Conservation (phyloP, 1,140 invertebrate genomes). For the Drosophila saltans region DNA sequence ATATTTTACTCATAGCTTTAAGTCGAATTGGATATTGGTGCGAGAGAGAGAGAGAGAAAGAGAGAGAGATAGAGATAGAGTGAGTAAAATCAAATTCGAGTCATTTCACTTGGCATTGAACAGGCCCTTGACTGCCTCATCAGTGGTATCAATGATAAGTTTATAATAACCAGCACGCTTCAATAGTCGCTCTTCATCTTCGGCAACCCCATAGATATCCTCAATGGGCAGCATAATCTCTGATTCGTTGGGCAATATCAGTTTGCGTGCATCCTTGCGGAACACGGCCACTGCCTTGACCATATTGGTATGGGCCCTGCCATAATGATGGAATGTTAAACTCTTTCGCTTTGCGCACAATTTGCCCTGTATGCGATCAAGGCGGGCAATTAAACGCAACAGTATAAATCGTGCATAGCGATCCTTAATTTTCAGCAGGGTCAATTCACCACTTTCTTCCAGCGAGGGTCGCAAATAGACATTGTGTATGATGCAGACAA, state of each 20-base stretch:
- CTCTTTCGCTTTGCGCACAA: conserved; percentile 49
- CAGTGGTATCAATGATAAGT: conserved; percentile 64
- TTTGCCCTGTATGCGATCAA: conserved; percentile 70
- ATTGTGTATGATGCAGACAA: conserved; percentile 55
- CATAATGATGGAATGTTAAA: conserved; percentile 54
- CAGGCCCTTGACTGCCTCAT: conserved; percentile 65
- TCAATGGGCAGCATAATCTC: conserved; percentile 76
- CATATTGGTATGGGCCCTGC: conserved; percentile 66
- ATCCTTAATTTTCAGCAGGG: conserved; percentile 77
- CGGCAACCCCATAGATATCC: conserved; percentile 71
- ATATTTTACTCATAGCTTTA: conserved; percentile 20
- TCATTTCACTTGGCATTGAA: conserved; percentile 61
- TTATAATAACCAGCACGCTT: conserved; percentile 64
- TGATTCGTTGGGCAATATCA: conserved; percentile 71
- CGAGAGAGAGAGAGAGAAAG: neutral
- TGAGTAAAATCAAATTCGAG: neutral
- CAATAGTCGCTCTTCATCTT: conserved; percentile 65
- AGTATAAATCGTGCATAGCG: conserved; percentile 73
- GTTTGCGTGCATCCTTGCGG: conserved; percentile 74
- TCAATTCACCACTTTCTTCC: conserved; percentile 49
- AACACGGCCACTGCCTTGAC: conserved; percentile 71
- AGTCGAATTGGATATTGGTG: neutral
- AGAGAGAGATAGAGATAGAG: neutral
- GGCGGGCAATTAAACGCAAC: conserved; percentile 67
- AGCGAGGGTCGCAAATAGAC: conserved; percentile 53